Percentiles rank a stretch among this genome's conserved stretches.
Evolutionary conservation across 1,140 invertebrate genomes (phyloP).

Genomic region (Drosophila fuyamai): DNA sequence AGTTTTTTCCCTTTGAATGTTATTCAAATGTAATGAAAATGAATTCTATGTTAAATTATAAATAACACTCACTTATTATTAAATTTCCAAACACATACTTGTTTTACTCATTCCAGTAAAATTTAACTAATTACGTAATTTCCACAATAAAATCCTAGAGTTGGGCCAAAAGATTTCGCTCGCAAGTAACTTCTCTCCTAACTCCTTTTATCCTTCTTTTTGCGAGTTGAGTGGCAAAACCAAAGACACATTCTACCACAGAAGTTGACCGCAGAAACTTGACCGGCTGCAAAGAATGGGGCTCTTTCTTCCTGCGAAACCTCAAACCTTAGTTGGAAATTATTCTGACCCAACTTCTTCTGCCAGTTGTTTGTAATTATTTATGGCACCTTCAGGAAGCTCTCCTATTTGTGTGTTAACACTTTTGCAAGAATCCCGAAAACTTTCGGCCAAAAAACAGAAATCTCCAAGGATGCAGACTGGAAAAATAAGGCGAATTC

Average conservation of each 20-base stretch:
- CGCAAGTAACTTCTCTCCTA: conserved; percentile 4
- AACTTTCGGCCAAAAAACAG: background rate
- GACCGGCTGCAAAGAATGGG: conserved; percentile 9
- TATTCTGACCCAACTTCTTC: conserved; percentile 47
- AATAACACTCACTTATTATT: too few relatives aligned
- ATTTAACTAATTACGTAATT: too few relatives aligned
- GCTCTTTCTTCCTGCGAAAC: background rate
- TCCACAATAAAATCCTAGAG: conserved; percentile 5
- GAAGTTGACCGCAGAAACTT: conserved; percentile 17
- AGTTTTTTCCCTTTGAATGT: too few relatives aligned
- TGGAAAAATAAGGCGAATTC: background rate
- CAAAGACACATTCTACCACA: background rate
- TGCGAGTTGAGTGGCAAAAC: background rate
- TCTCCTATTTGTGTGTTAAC: conserved; percentile 7
- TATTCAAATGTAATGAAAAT: too few relatives aligned
- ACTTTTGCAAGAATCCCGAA: conserved; percentile 1
- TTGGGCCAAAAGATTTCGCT: background rate
- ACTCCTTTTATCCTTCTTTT: background rate
- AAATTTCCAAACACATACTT: too few relatives aligned
- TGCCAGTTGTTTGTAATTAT: conserved; percentile 71
- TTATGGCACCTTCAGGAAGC: conserved; percentile 63
- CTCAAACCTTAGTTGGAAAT: conserved; percentile 5
- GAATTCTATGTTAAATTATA: too few relatives aligned
- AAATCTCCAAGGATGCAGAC: conserved; percentile 15
- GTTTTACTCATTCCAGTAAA: too few relatives aligned